phyloP scores from a whole-genome alignment of 1,140 invertebrate genomes.

The Platyura marginata region DNA sequence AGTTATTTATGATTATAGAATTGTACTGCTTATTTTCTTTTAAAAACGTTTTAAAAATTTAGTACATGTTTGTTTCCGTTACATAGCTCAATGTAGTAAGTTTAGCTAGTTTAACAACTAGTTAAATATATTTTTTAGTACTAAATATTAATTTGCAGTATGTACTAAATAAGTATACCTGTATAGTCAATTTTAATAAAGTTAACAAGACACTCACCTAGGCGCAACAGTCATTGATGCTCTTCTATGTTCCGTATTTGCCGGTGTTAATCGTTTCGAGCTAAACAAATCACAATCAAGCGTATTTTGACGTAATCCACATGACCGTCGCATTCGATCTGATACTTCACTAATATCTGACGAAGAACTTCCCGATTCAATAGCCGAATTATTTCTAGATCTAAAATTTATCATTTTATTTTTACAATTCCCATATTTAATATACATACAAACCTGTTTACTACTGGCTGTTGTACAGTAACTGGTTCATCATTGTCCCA shows the following conservation, averaged over 20 bases:
- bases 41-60: too few species aligned
- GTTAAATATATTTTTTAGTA: too few species aligned
- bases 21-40: too few species aligned
- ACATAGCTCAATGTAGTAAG: too few species aligned
- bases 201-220: constrained; percentile 10
- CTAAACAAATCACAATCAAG: constrained; percentile 28
- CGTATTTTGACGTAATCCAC: constrained; percentile 37
- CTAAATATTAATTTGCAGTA: too few species aligned
- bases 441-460: neutral
- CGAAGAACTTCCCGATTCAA: constrained; percentile 37
- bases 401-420: too few species aligned
- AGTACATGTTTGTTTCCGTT: too few species aligned
- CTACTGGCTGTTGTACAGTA: neutral
- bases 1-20: too few species aligned
- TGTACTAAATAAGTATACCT: too few species aligned
- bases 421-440: neutral
- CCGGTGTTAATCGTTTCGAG: constrained; percentile 13
- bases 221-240: constrained; percentile 23
- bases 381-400: constrained; percentile 23
- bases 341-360: constrained; percentile 46
- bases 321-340: constrained; percentile 33
- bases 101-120: too few species aligned
- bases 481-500: constrained; percentile 11
- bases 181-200: neutral
- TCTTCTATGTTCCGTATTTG: constrained; percentile 17